Conservation (phyloP, 2,888 invertebrate genomes). For the Napeogenes sylphis region DNA sequence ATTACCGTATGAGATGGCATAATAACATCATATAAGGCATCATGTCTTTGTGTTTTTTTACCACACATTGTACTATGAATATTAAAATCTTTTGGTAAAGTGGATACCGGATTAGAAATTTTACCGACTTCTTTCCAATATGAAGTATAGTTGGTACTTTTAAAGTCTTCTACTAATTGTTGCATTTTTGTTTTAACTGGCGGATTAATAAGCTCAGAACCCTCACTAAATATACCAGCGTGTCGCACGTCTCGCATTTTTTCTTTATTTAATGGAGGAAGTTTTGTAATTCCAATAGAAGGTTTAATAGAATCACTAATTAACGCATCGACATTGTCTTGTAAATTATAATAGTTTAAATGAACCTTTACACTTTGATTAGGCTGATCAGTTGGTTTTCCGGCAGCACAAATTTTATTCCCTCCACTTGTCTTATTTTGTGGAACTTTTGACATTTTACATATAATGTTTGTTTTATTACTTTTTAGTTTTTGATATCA, state of each 20-base stretch:
- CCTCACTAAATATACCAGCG: constrained; percentile 45
- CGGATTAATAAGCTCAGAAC: constrained; percentile 49
- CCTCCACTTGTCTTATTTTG: constrained; percentile 42
- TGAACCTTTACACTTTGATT: constrained; percentile 43
- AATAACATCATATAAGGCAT: constrained; percentile 54
- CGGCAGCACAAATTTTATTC: constrained; percentile 61
- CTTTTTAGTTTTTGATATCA: not conserved
- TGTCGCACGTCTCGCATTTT: constrained; percentile 47
- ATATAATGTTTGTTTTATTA: constrained; percentile 9
- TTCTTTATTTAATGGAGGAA: constrained; percentile 49
- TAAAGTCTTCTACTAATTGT: constrained; percentile 54
- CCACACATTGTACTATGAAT: constrained; percentile 50
- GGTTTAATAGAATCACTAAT: constrained; percentile 53
- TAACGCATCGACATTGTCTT: constrained; percentile 60
- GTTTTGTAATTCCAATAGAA: constrained; percentile 29
- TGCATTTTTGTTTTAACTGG: constrained; percentile 56
- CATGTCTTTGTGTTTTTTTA: constrained; percentile 42
- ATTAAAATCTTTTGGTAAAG: constrained; percentile 59
- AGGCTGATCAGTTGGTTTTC: constrained; percentile 52
- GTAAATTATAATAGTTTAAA: constrained; percentile 53
- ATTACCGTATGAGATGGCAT: constrained; percentile 55
- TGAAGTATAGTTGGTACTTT: constrained; percentile 53
- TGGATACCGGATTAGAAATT: constrained; percentile 50
- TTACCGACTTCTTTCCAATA: constrained; percentile 58
- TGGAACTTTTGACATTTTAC: constrained; percentile 21